phyloP scores from a whole-genome alignment of 2,888 invertebrate genomes.

The Catocala sponsa region DNA sequence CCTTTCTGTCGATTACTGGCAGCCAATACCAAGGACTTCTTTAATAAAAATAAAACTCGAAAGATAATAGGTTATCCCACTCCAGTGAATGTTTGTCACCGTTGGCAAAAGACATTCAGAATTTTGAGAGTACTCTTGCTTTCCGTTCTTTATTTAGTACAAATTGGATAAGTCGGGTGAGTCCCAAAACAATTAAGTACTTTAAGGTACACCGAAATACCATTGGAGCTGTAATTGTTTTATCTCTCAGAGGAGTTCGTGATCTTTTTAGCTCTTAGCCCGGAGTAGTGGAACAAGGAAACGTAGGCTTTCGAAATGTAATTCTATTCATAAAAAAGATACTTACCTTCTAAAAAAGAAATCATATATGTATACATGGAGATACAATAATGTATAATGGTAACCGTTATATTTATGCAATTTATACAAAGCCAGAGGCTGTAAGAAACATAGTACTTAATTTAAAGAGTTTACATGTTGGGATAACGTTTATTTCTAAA shows the following conservation, averaged over 20 bases:
- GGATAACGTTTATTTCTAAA: too few species aligned
- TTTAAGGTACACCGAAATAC: conserved; percentile 7
- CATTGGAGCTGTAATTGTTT: conserved; percentile 19
- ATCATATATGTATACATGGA: too few species aligned
- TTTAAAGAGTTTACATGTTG: too few species aligned
- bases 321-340: too few species aligned
- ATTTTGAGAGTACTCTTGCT: conserved; percentile 1
- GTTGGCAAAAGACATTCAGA: conserved; percentile 1
- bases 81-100: neutral
- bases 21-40: too few species aligned
- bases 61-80: neutral
- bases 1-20: too few species aligned
- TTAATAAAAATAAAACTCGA: neutral
- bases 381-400: too few species aligned
- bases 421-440: too few species aligned
- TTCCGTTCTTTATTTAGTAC: conserved; percentile 10
- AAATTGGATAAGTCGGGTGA: conserved; percentile 26
- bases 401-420: too few species aligned
- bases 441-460: too few species aligned
- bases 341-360: too few species aligned
- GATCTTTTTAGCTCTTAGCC: conserved; percentile 2
- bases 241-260: conserved; percentile 4
- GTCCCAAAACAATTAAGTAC: conserved; percentile 26
- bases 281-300: neutral
- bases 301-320: neutral